Evolutionary conservation across 2,113 vertebrate genomes (phyloP), one percentile per base, ranked within the genome.

Genomic region (Climacteris rufus): DNA sequence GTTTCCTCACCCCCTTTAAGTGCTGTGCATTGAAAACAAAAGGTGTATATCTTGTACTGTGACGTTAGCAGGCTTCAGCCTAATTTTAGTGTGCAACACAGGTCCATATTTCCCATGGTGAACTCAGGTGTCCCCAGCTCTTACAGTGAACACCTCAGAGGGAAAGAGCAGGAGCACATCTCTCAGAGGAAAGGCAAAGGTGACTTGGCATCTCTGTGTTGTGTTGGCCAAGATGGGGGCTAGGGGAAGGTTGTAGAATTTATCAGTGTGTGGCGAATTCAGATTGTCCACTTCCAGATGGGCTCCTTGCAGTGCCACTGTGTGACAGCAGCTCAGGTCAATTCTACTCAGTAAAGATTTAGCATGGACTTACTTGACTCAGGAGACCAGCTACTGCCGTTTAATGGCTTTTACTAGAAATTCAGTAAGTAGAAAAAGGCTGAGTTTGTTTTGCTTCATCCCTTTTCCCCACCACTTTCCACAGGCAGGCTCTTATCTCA

Each of bases 171-270:
- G 50, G 28, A 81, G 28, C 16, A 19, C 23, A 24, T 27, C 28
- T 64, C 54, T 78, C 31, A 53, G 22, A 77, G 39, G 13, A 45
- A 83, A 49, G 9, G 35, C n/a, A 66, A 40, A 78, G n/a, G n/a
- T 47, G 21, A 39, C 31, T 65, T 74, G 56, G 24, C 2, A 2
- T 6, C 35, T 83, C 4, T 0, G 0, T 15, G 31, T 40, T 22
- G 13, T 77, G 10, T 71, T 68, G 45, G 17, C 35, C 82, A 35
- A 82, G 30, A 19, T 40, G 39, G 35, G 74, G 50, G 39, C 50
- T 59, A 74, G 23, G 23, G 10, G 17, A 61, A 14, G 13, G 10
- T 7, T 31, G 19, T 0, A 39, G 69, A n/a, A 37, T 59, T 61
- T 42, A 70, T 15, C n/a, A 87, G 31, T 3, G 3, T 45, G 18